Conservation (phyloP, 2,797 vertebrate genomes). For the Pangasius krempfi region DNA sequence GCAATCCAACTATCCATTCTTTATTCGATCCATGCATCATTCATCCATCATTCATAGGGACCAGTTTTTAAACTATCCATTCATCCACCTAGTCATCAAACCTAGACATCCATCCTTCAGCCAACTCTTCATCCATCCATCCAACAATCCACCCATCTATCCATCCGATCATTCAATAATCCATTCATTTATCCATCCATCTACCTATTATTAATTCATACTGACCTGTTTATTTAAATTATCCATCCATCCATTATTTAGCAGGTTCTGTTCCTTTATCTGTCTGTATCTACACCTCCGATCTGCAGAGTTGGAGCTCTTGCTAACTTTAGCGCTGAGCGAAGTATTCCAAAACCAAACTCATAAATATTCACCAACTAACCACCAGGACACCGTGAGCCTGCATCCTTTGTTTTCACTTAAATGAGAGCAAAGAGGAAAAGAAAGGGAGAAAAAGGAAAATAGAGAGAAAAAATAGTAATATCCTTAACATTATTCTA, state of each 20-base stretch:
- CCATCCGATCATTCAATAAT: not conserved
- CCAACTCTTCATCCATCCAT: not conserved
- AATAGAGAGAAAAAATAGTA: not conserved
- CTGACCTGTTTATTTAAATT: not conserved
- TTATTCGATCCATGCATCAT: not conserved
- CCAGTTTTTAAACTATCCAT: not conserved
- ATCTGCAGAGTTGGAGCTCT: slow-evolving; percentile 75
- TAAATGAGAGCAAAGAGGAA: slow-evolving; percentile 28
- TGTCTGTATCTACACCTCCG: slow-evolving; percentile 60
- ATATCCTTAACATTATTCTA: not conserved
- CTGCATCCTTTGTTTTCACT: slow-evolving; percentile 59
- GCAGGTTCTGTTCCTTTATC: slow-evolving; percentile 22
- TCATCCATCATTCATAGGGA: not conserved
- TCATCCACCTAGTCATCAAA: not conserved
- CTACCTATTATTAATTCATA: not conserved
- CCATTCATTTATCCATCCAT: not conserved
- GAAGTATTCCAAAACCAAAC: slow-evolving; percentile 69
- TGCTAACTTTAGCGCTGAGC: slow-evolving; percentile 76
- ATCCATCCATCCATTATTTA: not conserved
- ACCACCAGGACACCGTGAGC: slow-evolving; percentile 68
- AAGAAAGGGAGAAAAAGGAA: slow-evolving; percentile 55
- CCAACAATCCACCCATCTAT: not conserved
- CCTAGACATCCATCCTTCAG: too few species aligned
- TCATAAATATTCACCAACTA: slow-evolving; percentile 81
- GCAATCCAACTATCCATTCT: not conserved